phyloP scores from a whole-genome alignment of 2,797 vertebrate genomes.

The Lithobates pipiens region DNA sequence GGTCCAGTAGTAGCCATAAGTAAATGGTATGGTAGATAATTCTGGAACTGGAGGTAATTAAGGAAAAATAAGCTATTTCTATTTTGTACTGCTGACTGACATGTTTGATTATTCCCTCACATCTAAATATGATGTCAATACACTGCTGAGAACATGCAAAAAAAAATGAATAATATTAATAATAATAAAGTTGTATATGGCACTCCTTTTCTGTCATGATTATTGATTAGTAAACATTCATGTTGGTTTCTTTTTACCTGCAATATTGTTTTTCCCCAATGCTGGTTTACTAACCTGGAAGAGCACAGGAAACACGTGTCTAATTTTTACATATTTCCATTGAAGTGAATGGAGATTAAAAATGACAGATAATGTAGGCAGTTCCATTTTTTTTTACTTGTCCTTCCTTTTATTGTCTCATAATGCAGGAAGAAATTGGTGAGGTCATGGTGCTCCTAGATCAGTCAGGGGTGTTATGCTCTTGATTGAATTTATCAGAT shows the following conservation, averaged over 20 bases:
- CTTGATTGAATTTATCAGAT: no score
- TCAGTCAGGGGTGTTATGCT: no score
- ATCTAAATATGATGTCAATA: slow-evolving; percentile 19
- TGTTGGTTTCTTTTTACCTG: not conserved
- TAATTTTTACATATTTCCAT: not conserved
- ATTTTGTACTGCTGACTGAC: slow-evolving; percentile 13
- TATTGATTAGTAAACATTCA: not conserved
- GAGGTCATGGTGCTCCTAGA: no score
- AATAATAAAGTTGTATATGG: slow-evolving; percentile 24
- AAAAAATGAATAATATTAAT: not conserved
- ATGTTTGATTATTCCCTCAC: slow-evolving; percentile 10
- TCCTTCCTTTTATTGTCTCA: no score
- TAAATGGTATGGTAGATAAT: not conserved
- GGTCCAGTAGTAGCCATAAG: not conserved
- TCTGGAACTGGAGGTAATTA: not conserved
- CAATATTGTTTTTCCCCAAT: not conserved
- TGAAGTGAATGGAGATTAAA: no score
- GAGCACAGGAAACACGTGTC: not conserved
- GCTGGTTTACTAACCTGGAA: not conserved
- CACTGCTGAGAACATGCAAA: slow-evolving; percentile 19
- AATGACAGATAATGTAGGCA: no score
- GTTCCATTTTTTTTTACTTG: no score
- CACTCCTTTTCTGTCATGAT: not conserved
- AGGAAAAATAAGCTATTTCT: not conserved
- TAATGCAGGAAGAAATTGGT: no score